Percentiles rank a stretch among this genome's conserved stretches.
Conservation (phyloP, 2,113 vertebrate genomes). For the Prochilodus magdalenae region DNA sequence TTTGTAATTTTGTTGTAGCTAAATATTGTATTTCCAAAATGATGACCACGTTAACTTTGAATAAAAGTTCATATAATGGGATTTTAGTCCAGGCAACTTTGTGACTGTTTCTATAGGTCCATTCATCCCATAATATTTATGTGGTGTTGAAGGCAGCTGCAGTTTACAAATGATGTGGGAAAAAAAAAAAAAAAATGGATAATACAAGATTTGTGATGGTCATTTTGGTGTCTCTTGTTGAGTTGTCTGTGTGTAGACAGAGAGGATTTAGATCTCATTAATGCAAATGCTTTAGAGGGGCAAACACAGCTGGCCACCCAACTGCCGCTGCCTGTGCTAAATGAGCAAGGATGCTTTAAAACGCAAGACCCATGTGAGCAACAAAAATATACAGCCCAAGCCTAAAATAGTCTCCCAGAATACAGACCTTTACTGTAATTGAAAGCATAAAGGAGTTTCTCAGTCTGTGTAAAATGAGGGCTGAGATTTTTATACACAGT, state of each 20-base stretch:
- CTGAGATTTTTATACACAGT: neutral
- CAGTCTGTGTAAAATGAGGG: neutral
- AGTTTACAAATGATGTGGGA: too few relatives aligned
- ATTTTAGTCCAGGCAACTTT: too few relatives aligned
- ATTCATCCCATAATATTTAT: too few relatives aligned
- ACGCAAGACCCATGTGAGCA: neutral
- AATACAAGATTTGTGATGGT: too few relatives aligned
- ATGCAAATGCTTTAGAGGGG: constrained; percentile 28
- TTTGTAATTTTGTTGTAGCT: too few relatives aligned
- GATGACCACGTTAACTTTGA: too few relatives aligned
- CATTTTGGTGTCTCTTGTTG: neutral
- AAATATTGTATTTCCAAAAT: too few relatives aligned
- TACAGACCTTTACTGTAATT: neutral
- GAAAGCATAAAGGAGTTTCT: neutral
- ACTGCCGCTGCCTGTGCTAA: constrained; percentile 15
- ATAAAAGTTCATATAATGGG: too few relatives aligned
- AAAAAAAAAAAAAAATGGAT: too few relatives aligned
- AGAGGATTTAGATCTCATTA: constrained; percentile 42
- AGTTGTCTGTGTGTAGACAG: constrained; percentile 6
- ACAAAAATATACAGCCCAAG: neutral
- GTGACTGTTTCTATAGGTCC: too few relatives aligned
- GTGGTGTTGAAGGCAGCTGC: too few relatives aligned
- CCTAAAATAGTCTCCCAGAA: neutral
- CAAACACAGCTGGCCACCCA: constrained; percentile 42
- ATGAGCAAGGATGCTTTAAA: constrained; percentile 4